These are phyloP conservation scores for Prorops nasuta DNA, from an alignment of 1,140 invertebrate genomes.

Conservation along the genomic window DNA sequence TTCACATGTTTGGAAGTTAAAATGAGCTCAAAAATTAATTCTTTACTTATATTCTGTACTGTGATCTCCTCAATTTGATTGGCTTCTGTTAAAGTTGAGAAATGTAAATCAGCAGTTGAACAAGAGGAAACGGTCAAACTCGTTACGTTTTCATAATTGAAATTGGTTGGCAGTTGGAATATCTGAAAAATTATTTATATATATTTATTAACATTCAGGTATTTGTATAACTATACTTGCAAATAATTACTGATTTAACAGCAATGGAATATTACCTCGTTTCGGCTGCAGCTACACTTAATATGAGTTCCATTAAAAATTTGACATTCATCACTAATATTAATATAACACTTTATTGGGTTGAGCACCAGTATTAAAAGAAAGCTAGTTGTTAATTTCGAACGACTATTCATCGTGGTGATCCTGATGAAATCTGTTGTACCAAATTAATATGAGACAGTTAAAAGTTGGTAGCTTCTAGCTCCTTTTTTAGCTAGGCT, in stretches of 20 bases:
- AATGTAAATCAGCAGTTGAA: slow-evolving; percentile 20
- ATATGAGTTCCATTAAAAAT: slow-evolving; percentile 19
- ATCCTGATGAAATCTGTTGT: no score
- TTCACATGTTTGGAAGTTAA: slow-evolving; percentile 21
- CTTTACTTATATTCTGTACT: slow-evolving; percentile 33
- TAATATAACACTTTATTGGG: no score
- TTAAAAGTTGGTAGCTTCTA: no score
- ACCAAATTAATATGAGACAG: no score
- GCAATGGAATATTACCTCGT: slow-evolving; percentile 33
- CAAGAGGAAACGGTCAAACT: slow-evolving; percentile 29
- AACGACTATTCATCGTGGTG: no score
- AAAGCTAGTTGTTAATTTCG: no score
- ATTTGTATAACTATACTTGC: no score
- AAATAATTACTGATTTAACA: no score
- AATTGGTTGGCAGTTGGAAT: slow-evolving; percentile 24
- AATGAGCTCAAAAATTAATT: slow-evolving; percentile 24
- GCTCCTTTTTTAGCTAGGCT: no score
- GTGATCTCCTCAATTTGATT: slow-evolving; percentile 24
- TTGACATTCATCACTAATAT: slow-evolving; percentile 27
- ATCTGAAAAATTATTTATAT: slow-evolving; percentile 27
- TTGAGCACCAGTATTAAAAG: no score
- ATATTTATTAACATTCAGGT: no score
- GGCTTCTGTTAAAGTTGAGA: slow-evolving; percentile 23
- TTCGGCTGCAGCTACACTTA: slow-evolving; percentile 26
- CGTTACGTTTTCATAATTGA: slow-evolving; percentile 31